phyloP scores from a whole-genome alignment of 2,113 vertebrate species.

The Smithornis capensis region DNA sequence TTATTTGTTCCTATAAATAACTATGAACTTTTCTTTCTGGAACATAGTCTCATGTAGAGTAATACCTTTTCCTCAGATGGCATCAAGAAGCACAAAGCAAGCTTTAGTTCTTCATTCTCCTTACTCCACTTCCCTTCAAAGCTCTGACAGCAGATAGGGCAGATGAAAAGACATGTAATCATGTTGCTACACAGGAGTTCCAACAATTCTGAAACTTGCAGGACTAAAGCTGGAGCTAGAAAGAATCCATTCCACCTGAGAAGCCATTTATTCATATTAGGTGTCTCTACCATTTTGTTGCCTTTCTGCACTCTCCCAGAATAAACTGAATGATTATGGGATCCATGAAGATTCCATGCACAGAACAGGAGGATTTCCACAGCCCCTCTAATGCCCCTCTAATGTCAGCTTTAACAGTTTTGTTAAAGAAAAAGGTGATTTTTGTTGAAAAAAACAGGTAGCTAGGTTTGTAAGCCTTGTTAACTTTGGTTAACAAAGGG shows the following conservation, averaged over 20 bases:
- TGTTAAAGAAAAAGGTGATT: fast-evolving
- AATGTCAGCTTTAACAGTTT: not conserved
- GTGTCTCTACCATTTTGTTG: not conserved
- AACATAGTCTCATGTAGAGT: not conserved
- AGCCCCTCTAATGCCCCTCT: not conserved
- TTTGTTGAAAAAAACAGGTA: no score
- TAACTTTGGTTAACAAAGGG: not conserved
- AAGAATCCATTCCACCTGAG: not conserved
- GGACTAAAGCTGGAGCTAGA: not conserved
- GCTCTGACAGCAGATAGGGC: not conserved
- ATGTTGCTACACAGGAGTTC: not conserved
- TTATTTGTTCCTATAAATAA: slow-evolving; percentile 59
- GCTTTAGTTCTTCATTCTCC: not conserved
- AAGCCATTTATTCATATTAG: not conserved
- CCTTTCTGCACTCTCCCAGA: not conserved
- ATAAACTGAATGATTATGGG: not conserved
- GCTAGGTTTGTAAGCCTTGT: not conserved
- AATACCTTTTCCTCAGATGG: slow-evolving; percentile 36
- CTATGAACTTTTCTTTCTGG: slow-evolving; percentile 34
- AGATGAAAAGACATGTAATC: not conserved
- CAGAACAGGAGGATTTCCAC: not conserved
- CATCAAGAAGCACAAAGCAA: slow-evolving; percentile 6
- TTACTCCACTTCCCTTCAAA: not conserved
- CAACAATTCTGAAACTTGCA: not conserved
- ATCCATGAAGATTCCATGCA: not conserved